Conservation (phyloP, 1,140 invertebrate species). For the Trichoplusia ni region DNA sequence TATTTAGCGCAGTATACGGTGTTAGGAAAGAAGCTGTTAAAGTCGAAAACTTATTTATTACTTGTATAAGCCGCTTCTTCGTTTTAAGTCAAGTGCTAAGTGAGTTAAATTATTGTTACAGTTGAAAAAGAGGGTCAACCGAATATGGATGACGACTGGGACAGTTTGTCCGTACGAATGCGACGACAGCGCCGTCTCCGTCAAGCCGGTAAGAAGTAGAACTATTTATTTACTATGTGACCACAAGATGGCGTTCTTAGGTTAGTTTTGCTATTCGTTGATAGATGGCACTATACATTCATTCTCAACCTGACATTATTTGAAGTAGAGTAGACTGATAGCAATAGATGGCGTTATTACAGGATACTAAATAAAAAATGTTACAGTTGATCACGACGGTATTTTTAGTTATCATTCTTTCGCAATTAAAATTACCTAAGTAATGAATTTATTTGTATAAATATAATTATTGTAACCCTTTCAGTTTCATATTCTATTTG, state of each 20-base stretch:
- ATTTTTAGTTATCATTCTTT: no score
- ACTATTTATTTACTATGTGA: conserved; percentile 43
- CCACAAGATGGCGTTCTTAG: conserved; percentile 45
- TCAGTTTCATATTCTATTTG: no score
- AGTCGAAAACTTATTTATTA: no score
- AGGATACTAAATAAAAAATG: no score
- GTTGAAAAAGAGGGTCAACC: conserved; percentile 84
- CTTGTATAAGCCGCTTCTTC: no score
- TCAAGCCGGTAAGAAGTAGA: conserved; percentile 67
- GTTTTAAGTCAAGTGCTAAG: background rate
- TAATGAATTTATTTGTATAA: no score
- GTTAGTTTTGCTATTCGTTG: conserved; percentile 9
- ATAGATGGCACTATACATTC: conserved; percentile 48
- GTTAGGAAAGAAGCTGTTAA: no score
- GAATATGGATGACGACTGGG: conserved; percentile 86
- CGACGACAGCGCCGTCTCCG: conserved; percentile 84
- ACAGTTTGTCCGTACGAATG: conserved; percentile 88
- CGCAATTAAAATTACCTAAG: no score
- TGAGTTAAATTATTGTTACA: conserved; percentile 44
- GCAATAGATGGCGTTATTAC: background rate
- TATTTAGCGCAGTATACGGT: no score
- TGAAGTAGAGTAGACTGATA: background rate
- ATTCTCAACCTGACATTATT: background rate
- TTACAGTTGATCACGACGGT: no score
- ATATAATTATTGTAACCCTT: background rate